phyloP scores from a whole-genome alignment of 2,797 vertebrate species.

The Rhincodon typus region DNA sequence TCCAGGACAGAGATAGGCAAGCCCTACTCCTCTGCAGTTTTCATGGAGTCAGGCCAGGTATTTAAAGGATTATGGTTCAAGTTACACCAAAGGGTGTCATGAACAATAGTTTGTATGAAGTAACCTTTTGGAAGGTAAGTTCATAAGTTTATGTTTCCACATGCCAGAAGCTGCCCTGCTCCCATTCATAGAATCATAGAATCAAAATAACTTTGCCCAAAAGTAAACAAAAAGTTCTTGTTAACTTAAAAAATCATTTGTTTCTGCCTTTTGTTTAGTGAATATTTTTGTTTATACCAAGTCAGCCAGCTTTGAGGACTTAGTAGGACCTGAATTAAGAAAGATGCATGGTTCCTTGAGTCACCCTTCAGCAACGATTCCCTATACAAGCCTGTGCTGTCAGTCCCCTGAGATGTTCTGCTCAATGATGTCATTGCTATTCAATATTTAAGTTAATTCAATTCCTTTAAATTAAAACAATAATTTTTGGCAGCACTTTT shows the following conservation, averaged over 20 bases:
- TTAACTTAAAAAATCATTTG: neutral
- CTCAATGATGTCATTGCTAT: neutral
- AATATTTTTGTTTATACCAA: conserved; percentile 15
- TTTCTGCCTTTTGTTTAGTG: neutral
- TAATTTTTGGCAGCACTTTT: neutral
- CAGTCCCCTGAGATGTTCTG: neutral
- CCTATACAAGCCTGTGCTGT: neutral
- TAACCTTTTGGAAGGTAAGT: too few species aligned
- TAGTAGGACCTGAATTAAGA: neutral
- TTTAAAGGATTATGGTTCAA: too few species aligned
- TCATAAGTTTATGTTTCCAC: too few species aligned
- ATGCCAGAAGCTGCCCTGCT: too few species aligned
- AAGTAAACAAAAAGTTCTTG: neutral
- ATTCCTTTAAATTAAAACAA: conserved; percentile 3
- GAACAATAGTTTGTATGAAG: too few species aligned
- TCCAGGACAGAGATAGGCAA: too few species aligned
- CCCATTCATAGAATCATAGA: too few species aligned
- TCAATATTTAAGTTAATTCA: neutral
- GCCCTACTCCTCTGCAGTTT: too few species aligned
- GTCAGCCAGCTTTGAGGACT: neutral
- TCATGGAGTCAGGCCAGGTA: too few species aligned
- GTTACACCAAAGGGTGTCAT: too few species aligned
- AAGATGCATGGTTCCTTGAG: neutral
- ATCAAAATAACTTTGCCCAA: neutral
- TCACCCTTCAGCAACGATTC: neutral